phyloP scores from a whole-genome alignment of 2,113 vertebrate species.

The Laticauda laticaudata region DNA sequence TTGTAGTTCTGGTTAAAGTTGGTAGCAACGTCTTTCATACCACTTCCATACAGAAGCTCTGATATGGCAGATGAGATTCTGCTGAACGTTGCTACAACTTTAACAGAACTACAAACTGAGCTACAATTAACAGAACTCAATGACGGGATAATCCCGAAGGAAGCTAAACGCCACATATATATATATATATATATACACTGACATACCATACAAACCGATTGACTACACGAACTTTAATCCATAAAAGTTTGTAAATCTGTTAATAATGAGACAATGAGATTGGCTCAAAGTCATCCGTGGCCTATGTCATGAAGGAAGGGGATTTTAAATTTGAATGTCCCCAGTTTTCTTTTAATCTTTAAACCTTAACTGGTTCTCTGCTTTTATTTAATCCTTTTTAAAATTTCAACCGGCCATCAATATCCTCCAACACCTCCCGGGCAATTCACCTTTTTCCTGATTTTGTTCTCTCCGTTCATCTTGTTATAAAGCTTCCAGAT shows the following conservation, averaged over 20 bases:
- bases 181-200: no score
- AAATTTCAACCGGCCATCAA: not conserved
- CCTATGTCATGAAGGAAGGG: not conserved
- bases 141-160: no score
- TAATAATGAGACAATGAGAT: not conserved
- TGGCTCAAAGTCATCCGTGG: not conserved
- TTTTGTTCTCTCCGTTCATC: conserved; percentile 15
- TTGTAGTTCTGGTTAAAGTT: no score
- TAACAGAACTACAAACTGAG: no score
- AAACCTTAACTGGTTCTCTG: not conserved
- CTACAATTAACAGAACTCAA: no score
- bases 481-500: conserved; percentile 40
- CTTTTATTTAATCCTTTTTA: not conserved
- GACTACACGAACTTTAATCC: not conserved
- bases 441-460: not conserved
- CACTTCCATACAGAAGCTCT: no score
- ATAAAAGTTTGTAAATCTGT: not conserved
- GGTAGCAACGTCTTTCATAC: no score
- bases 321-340: not conserved
- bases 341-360: not conserved
- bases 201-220: no score
- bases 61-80: no score
- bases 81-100: no score
- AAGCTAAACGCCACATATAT: no score
- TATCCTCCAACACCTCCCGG: not conserved